Evolutionary conservation across 2,888 invertebrate genomes (phyloP), one percentile per base, ranked within the genome.

Genomic region (Horisme vitalbata): DNA sequence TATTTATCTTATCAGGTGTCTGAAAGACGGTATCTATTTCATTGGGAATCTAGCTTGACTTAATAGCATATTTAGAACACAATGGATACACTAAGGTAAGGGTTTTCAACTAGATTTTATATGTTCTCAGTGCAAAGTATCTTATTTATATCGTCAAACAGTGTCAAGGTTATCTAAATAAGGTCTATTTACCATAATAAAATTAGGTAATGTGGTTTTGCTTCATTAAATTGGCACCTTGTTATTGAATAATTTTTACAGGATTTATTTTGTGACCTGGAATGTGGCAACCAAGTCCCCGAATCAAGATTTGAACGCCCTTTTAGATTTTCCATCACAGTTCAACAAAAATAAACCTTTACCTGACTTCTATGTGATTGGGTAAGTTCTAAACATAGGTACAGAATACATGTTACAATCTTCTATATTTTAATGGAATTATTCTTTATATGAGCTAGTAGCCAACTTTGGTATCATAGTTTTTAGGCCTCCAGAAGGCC

Each of bases 321-420:
- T 97, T 32, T 75, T 97, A 37, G 93, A 93, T 34, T 85, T 97
- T 38, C 92, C 92, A 46, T 87, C 91, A 7, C 90, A 90, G 41
- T 91, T 91, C 47, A 92, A 92, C 58, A 91, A 92, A 59, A 91
- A 93, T 38, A 92, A 91, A 64, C 84, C 85, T 32, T 71, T 94
- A 45, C 95, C 97, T 10, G 97, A 98, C 79, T 92, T 98, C 55
- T 97, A 95, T 86, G 93, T 95, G 3, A 91, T 97, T 71, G 96
- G 95, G 95, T 95, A 87, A 79, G 88, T 79, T 27, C 6, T 18
- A 12, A 32, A 20, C 10, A 20, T 32, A 18, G 6, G 4, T 18
- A 18, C 6, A 4, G 6, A 1, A 4, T 5, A 18, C 18, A 4
- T 18, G 2, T 5, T 18, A 18, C 1, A 1, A n/a, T n/a, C n/a